phyloP scores from a whole-genome alignment of 2,797 vertebrate species.

The Rhinatrema bivittatum region DNA sequence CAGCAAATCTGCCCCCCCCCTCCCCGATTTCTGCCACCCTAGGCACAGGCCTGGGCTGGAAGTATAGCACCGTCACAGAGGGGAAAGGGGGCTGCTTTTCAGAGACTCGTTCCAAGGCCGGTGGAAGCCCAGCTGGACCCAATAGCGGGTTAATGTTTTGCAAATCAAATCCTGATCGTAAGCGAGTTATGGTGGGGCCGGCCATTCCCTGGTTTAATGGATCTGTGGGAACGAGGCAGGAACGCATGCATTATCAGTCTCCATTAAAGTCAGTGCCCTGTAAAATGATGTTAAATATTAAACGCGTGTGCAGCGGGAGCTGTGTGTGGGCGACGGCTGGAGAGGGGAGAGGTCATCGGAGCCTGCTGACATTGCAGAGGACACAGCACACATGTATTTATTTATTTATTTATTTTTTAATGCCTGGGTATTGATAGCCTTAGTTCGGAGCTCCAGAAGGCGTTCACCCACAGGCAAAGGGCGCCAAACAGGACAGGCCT shows the following conservation, averaged over 20 bases:
- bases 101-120: constrained; percentile 9
- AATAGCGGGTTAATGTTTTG: constrained; percentile 40
- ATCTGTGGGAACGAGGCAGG: constrained; percentile 31
- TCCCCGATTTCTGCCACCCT: too few species aligned
- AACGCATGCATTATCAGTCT: constrained; percentile 35
- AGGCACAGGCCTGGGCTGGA: too few species aligned
- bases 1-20: too few species aligned
- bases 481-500: too few species aligned
- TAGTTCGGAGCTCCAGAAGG: too few species aligned
- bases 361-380: neutral
- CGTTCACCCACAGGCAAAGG: too few species aligned
- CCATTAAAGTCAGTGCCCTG: constrained; percentile 41
- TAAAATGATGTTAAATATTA: constrained; percentile 48
- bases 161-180: constrained; percentile 11
- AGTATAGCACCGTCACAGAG: too few species aligned
- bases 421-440: too few species aligned
- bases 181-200: neutral
- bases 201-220: constrained; percentile 23
- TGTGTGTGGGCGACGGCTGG: neutral
- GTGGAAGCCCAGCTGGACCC: neutral
- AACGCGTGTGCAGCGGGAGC: constrained; percentile 23
- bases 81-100: neutral
- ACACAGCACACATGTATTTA: neutral
- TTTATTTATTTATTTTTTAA: too few species aligned
- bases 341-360: neutral